These are phyloP conservation scores for Maniola jurtina DNA, from an alignment of 1,140 invertebrate species.

Conservation along the genomic window DNA sequence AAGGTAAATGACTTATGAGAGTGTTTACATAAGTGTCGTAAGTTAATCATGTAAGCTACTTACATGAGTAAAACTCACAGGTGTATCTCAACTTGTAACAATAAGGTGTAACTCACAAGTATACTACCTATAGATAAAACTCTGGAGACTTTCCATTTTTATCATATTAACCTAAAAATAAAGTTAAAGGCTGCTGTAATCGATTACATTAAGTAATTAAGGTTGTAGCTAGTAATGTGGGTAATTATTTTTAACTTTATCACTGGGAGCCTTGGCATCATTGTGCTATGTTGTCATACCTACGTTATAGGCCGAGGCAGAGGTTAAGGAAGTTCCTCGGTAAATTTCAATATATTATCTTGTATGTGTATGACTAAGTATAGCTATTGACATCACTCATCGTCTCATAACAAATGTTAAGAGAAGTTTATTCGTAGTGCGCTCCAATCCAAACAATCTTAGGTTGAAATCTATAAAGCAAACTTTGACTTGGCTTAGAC, in stretches of 20 bases:
- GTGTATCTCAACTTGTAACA: no score
- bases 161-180: neutral
- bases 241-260: constrained; percentile 12
- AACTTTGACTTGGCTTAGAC: no score
- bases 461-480: no score
- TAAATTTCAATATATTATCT: constrained; percentile 29
- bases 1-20: no score
- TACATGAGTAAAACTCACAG: no score
- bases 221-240: constrained; percentile 1
- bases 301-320: constrained; percentile 5
- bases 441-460: no score
- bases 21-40: no score
- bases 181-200: neutral
- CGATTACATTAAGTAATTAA: neutral
- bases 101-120: no score
- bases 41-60: no score
- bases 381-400: constrained; percentile 20
- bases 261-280: constrained; percentile 10
- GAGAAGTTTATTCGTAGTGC: neutral
- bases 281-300: constrained; percentile 6
- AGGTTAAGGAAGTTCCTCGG: constrained; percentile 33
- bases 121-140: neutral
- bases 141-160: neutral
- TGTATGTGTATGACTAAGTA: constrained; percentile 30
- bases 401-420: constrained; percentile 16